A percentile compares a stretch with the other conserved stretches of the same genome.
Evolutionary conservation across 2,113 vertebrate species (phyloP).

Genomic region (Rattus norvegicus): DNA sequence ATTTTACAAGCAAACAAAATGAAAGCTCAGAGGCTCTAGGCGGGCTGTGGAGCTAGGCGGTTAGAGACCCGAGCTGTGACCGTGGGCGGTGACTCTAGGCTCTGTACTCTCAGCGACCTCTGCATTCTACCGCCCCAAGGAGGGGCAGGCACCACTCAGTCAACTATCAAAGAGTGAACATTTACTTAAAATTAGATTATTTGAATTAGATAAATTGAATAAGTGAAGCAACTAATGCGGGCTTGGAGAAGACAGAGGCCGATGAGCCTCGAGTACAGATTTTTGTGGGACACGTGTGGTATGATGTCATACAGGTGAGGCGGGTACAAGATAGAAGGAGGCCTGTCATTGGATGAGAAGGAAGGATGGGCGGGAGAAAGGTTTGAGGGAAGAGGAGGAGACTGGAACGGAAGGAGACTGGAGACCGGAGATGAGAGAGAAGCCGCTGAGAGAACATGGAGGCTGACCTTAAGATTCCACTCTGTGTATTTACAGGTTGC

Average conservation of each 20-base stretch:
- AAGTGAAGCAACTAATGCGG: background rate
- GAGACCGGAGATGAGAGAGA: too few relatives aligned
- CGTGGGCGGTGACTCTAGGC: background rate
- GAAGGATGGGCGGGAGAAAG: too few relatives aligned
- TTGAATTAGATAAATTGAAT: too few relatives aligned
- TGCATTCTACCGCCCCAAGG: fast-evolving
- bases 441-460: too few relatives aligned
- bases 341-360: too few relatives aligned
- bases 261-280: background rate
- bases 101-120: background rate
- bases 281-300: background rate
- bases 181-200: background rate
- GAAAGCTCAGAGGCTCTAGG: background rate
- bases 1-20: background rate
- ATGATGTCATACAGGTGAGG: too few relatives aligned
- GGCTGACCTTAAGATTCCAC: too few relatives aligned
- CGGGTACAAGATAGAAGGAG: too few relatives aligned
- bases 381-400: too few relatives aligned
- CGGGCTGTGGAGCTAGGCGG: background rate
- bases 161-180: fast-evolving
- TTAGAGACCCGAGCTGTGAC: background rate
- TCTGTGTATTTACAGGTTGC: too few relatives aligned
- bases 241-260: background rate
- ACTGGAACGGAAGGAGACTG: too few relatives aligned
- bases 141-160: background rate